Percentiles rank a stretch among this genome's conserved stretches.
phyloP scores from a whole-genome alignment of 1,140 invertebrate genomes.

The Drosophila melanogaster region Release_6_plus_ISO1_MT NT_033777.3:14151501-14152000 shows the following conservation, averaged over 20 bases:
- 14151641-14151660: background rate
- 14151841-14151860: background rate
- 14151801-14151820: constrained; percentile 11
- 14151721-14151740: background rate
- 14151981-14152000: constrained; percentile 15
- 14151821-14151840: background rate
- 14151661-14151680: constrained; percentile 31
- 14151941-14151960: constrained; percentile 18
- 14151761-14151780: background rate
- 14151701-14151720: background rate
- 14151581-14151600: constrained; percentile 5
- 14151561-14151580: constrained; percentile 58
- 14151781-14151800: constrained; percentile 6
- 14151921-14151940: constrained; percentile 31
- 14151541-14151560: constrained; percentile 12
- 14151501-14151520: constrained; percentile 18
- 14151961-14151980: constrained; percentile 18
- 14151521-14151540: constrained; percentile 11
- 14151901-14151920: constrained; percentile 17
- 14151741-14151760: background rate
- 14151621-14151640: constrained; percentile 14
- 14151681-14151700: constrained; percentile 54
- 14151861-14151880: constrained; percentile 1
- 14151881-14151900: constrained; percentile 36
- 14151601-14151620: constrained; percentile 26